Evolutionary conservation across 2,113 vertebrate species (phyloP), one percentile per base, ranked within the genome.

Genomic region (Apistogramma diplotaenia): DNA sequence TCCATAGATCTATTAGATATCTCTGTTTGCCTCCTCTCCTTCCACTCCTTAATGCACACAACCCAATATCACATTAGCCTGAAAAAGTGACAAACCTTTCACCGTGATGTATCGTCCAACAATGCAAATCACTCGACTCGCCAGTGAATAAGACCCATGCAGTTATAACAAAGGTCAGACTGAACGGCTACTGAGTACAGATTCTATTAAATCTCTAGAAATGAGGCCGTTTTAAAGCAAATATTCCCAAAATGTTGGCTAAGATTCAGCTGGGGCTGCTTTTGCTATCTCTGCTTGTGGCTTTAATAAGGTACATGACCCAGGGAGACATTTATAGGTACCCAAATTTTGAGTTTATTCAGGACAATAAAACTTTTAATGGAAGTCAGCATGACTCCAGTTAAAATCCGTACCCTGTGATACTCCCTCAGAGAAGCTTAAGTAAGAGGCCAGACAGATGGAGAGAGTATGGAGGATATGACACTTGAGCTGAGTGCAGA

Each of bases 401-500:
- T 80, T 79, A 65, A 74, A 78, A 43, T 82, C 49, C 31, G 55
- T 21, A 54, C 37, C 65, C 60, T 76, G 12, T 35, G 83, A 89
- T 79, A 84, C 83, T 82, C 78, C 89, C 86, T 59, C 37, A 49
- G 83, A 86, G 85, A 27, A 77, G 81, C 70, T 87, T 78, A 74
- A 59, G 57, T 70, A 81, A 43, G 85, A 81, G 85, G 31, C 18
- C 8, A 16, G 70, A 46, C 76, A 81, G 67, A 87, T 62, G 79
- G 85, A 81, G 78, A 78, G 65, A 86, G 60, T 33, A 86, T 16
- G 51, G 70, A 87, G 84, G 84, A 86, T 76, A 51, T 2, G 88
- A 93, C 91, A 92, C 84, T 76, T 90, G 90, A 93, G 90, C 88
- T 89, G 8, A 13, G 87, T 74, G 90, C 23, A 59, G 90, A 90